phyloP scores from a whole-genome alignment of 2,113 vertebrate species.

The Cichladusa arquata region DNA sequence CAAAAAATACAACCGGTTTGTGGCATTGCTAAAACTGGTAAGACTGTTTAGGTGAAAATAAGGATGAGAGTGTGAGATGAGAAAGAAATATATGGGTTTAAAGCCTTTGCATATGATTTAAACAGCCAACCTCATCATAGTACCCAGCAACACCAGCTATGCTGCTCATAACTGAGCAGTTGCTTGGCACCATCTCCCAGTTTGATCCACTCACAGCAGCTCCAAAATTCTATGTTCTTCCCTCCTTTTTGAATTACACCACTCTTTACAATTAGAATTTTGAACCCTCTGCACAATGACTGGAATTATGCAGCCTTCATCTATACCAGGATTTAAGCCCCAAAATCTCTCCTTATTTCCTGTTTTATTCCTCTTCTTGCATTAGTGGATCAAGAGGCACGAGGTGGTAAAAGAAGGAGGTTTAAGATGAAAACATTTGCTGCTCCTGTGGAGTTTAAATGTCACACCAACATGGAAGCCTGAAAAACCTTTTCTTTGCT shows the following conservation, averaged over 20 bases:
- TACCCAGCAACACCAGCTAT: background rate
- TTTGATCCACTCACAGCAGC: background rate
- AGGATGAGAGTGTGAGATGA: background rate
- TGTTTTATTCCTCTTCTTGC: background rate
- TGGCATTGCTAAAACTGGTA: background rate
- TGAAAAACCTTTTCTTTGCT: slow-evolving; percentile 62
- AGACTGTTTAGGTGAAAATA: background rate
- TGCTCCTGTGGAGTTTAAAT: slow-evolving; percentile 72
- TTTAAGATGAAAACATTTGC: slow-evolving; percentile 61
- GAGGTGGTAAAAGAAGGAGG: slow-evolving; percentile 56
- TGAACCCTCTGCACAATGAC: background rate
- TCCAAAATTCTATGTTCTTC: background rate
- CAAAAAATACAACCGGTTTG: background rate
- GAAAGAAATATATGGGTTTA: background rate
- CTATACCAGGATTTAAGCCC: background rate
- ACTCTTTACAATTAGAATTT: background rate
- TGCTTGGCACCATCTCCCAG: background rate
- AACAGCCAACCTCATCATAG: background rate
- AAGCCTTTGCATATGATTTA: background rate
- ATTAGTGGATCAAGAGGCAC: background rate
- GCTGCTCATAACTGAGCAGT: background rate
- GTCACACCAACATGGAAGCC: slow-evolving; percentile 56
- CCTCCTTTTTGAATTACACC: background rate
- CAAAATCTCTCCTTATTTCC: background rate
- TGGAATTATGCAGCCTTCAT: background rate